Conservation (phyloP, 2,888 invertebrate genomes). For the Rhagonycha fulva region DNA sequence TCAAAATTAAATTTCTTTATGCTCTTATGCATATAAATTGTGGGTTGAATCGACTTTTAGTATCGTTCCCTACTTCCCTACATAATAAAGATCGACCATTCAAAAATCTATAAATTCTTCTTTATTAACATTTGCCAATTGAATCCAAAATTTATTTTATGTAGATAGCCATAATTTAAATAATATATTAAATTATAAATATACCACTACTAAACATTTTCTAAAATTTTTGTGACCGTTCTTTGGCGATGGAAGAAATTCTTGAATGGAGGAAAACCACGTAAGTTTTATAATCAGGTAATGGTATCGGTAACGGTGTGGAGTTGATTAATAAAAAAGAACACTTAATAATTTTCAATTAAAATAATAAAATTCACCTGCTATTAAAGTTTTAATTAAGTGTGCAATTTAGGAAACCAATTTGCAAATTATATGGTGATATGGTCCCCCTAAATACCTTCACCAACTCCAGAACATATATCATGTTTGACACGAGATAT, state of each 20-base stretch:
- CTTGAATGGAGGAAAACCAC: not conserved
- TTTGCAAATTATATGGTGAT: constrained; percentile 25
- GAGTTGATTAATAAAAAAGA: not conserved
- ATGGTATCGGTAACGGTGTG: not conserved
- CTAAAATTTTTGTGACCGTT: not conserved
- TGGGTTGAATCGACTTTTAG: constrained; percentile 31
- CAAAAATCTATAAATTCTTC: constrained; percentile 15
- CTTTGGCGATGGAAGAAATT: not conserved
- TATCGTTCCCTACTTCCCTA: constrained; percentile 7
- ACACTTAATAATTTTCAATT: constrained; percentile 19
- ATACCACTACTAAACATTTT: not conserved
- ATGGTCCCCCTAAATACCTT: constrained; percentile 2
- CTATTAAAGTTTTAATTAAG: constrained; percentile 17
- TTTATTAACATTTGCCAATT: constrained; percentile 15
- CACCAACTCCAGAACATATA: constrained; percentile 12
- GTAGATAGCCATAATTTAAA: not conserved
- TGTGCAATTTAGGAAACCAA: constrained; percentile 12
- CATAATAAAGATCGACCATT: constrained; percentile 23
- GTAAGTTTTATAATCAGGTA: not conserved
- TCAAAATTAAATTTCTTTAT: constrained; percentile 35
- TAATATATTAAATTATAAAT: not conserved
- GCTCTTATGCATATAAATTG: constrained; percentile 29
- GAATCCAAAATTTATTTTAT: constrained; percentile 4
- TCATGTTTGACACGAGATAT: constrained; percentile 26
- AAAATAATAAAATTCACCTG: constrained; percentile 16